phyloP scores from a whole-genome alignment of 2,888 invertebrate species.

The Euzophera pinguis region DNA sequence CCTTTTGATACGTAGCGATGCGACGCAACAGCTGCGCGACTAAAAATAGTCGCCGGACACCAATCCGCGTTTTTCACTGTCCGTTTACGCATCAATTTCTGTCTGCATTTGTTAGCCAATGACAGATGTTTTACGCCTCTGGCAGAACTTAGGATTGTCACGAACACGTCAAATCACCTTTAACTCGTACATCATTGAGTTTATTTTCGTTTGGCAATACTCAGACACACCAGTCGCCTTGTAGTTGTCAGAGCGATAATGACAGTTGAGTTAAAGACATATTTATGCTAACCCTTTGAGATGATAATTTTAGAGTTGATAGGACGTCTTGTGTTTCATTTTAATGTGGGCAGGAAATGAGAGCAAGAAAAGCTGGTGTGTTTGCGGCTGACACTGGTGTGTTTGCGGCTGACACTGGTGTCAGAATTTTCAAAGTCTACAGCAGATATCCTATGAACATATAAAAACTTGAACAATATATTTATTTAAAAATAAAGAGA shows the following conservation, averaged over 20 bases:
- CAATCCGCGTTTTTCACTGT: conserved; percentile 78
- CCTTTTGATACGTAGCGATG: conserved; percentile 52
- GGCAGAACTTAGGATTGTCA: conserved; percentile 29
- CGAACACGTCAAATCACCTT: conserved; percentile 21
- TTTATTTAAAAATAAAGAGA: too few relatives aligned
- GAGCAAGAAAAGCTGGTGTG: neutral
- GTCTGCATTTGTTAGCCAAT: conserved; percentile 75
- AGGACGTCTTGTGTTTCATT: conserved; percentile 9
- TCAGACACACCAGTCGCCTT: conserved; percentile 47
- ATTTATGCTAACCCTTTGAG: conserved; percentile 62
- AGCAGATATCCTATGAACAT: too few relatives aligned
- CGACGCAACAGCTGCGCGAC: conserved; percentile 67
- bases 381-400: neutral
- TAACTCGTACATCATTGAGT: conserved; percentile 28
- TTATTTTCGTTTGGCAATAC: conserved; percentile 26
- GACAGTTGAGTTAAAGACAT: conserved; percentile 63
- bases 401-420: neutral
- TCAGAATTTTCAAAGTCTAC: neutral
- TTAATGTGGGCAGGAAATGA: conserved; percentile 8
- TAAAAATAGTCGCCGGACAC: conserved; percentile 64
- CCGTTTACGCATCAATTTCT: conserved; percentile 72
- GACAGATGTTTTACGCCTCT: conserved; percentile 74
- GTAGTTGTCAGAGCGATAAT: conserved; percentile 61
- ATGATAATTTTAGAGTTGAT: conserved; percentile 49
- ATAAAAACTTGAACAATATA: too few relatives aligned